Conservation (phyloP, 2,113 vertebrate genomes). For the Catagonus wagneri region DNA sequence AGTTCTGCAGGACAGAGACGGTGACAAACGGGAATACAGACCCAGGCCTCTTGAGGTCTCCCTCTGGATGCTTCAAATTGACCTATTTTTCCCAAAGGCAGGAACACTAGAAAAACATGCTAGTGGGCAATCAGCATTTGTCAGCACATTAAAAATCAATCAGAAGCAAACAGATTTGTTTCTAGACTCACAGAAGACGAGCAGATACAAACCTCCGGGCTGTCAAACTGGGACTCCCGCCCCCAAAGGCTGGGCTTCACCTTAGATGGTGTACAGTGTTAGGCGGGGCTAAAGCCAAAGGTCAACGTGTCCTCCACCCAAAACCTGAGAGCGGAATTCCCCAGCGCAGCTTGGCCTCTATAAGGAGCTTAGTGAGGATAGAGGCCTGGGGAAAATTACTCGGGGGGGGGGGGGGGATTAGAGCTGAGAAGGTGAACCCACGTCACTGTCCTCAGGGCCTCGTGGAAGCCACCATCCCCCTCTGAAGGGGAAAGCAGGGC, state of each 20-base stretch:
- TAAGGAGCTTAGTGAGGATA: slow-evolving; percentile 65
- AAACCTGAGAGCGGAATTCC: background rate
- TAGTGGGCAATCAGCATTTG: background rate
- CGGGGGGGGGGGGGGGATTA: slow-evolving; percentile 51
- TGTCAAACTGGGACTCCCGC: background rate
- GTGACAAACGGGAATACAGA: background rate
- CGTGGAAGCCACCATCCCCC: background rate
- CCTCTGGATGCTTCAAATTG: background rate
- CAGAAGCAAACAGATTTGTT: background rate
- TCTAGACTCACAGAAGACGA: background rate
- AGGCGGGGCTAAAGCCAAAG: background rate
- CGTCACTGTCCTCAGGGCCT: background rate
- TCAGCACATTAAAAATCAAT: background rate
- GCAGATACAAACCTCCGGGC: background rate
- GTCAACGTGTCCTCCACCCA: background rate
- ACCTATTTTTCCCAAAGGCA: background rate
- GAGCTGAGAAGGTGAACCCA: background rate
- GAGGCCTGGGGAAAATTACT: background rate
- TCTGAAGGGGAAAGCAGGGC: background rate
- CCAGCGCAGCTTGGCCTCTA: background rate
- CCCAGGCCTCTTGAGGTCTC: accelerated
- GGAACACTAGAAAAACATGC: background rate
- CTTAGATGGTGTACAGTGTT: background rate
- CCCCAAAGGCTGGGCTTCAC: too few species aligned
- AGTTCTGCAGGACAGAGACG: slow-evolving; percentile 87